Evolutionary conservation across 2,888 invertebrate genomes (phyloP), one percentile per base, ranked within the genome.

Genomic region (Rhagophthalmus giganteus): DNA sequence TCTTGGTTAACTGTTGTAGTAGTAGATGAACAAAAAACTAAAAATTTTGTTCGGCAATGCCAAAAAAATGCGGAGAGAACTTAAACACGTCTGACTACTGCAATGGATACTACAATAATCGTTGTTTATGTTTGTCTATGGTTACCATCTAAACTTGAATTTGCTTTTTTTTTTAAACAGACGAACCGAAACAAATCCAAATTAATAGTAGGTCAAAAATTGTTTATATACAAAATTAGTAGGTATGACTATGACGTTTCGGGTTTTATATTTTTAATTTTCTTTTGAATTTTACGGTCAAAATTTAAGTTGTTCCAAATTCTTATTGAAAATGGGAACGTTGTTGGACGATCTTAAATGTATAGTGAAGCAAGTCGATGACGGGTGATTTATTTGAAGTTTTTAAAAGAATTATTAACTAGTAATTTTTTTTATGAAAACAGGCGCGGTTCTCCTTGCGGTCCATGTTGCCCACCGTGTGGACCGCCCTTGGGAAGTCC

Each of bases 331-430:
- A 31, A 52, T 51, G 55, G 31, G 46, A 28, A 41, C 47, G 3
- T 33, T 59, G 27, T 35, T 60, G 35, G 38, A 38, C 24, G 44
- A 58, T 25, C 35, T 60, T 10, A 60, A 54, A 27, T 41, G 32
- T 25, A 25, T 59, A 2, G 47, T 53, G 6, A 40, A 46, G n/a
- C 54, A 60, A 57, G 51, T 60, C 10, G 57, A 52, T n/a, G 48
- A 54, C 45, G 54, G 38, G 31, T 32, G 11, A 10, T 20, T 34
- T 15, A 4, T 20, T 11, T 14, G 1, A 16, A 37, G 5, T 2
- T 20, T 15, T 20, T 12, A 2, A 5, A 26, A 9, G 14, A 10
- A 8, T 12, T 14, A 13, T 34, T 11, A 11, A 1, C 9, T 6
- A 26, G 1, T 12, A 39, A 6, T n/a, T 6, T 39, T 39, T 4